These are phyloP conservation scores for Ctenopoma multispine DNA, from an alignment of 2,797 vertebrate species.

Conservation along the genomic window DNA sequence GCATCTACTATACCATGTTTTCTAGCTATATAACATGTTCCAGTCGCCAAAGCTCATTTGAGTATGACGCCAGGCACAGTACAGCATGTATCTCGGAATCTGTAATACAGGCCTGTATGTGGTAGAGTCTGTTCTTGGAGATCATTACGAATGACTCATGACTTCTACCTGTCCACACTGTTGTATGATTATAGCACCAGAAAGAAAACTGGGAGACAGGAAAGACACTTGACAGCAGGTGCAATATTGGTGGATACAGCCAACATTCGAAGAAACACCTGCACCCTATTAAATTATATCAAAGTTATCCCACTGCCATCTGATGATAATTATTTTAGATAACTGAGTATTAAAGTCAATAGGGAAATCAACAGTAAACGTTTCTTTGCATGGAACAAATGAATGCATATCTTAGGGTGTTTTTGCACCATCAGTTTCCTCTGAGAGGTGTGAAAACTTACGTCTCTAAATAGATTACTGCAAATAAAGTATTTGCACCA, in stretches of 20 bases:
- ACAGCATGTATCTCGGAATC: conserved; percentile 3
- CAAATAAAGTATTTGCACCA: background rate
- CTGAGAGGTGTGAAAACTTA: conserved; percentile 12
- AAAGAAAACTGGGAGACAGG: conserved; percentile 25
- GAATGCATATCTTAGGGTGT: background rate
- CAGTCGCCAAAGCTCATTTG: background rate
- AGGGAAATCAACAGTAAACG: too few relatives aligned
- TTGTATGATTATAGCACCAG: conserved; percentile 23
- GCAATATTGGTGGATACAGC: conserved; percentile 15
- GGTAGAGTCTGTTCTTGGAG: background rate
- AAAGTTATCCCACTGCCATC: conserved; percentile 17
- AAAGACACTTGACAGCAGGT: conserved; percentile 42
- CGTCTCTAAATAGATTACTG: background rate
- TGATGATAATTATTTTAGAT: conserved; percentile 8
- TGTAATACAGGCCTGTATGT: conserved; percentile 7
- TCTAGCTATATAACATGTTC: background rate
- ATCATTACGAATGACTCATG: conserved; percentile 18
- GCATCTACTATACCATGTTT: background rate
- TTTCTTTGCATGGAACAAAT: background rate
- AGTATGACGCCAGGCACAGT: background rate
- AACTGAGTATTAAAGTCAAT: conserved; percentile 6
- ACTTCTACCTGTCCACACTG: conserved; percentile 13
- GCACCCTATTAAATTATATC: conserved; percentile 27
- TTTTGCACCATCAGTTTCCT: background rate
- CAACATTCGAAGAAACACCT: conserved; percentile 54